These are phyloP conservation scores for Myotis yumanensis DNA, from an alignment of 2,113 vertebrate species.

Conservation along the genomic window DNA sequence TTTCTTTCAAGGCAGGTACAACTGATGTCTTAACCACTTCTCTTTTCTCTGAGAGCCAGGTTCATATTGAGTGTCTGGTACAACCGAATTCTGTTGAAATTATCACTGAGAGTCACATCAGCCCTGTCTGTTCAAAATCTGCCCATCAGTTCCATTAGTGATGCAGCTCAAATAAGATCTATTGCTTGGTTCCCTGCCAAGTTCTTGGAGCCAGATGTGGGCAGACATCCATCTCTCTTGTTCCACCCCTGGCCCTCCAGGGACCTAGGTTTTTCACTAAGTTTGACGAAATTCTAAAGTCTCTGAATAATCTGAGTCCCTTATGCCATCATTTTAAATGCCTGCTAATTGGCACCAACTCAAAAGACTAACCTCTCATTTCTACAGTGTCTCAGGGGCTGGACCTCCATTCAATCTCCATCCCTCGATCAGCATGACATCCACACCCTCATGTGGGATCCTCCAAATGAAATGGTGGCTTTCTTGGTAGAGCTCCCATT, in stretches of 20 bases:
- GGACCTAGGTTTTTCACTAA: constrained; percentile 33
- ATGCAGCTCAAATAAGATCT: neutral
- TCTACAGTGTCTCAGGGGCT: neutral
- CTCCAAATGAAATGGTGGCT: constrained; percentile 21
- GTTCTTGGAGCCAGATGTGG: constrained; percentile 14
- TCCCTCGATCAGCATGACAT: neutral
- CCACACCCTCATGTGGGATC: neutral
- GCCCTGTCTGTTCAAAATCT: constrained; percentile 32
- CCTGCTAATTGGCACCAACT: constrained; percentile 55
- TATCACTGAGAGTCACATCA: neutral
- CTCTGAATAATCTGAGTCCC: constrained; percentile 36
- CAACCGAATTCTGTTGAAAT: constrained; percentile 46
- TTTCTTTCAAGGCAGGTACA: constrained; percentile 29
- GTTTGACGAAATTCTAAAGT: constrained; percentile 56
- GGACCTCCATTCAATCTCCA: neutral
- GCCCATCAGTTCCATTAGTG: neutral
- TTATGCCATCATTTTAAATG: constrained; percentile 60
- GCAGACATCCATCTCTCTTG: constrained; percentile 45
- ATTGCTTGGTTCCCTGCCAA: neutral
- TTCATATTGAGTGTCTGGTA: neutral
- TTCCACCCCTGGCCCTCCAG: neutral
- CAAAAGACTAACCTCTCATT: constrained; percentile 61
- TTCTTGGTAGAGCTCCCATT: neutral
- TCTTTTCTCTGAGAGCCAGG: neutral
- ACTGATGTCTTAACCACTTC: neutral